Percentiles rank a stretch among this genome's conserved stretches.
Conservation (phyloP, 2,888 invertebrate genomes). For the Drosophila yooni region DNA sequence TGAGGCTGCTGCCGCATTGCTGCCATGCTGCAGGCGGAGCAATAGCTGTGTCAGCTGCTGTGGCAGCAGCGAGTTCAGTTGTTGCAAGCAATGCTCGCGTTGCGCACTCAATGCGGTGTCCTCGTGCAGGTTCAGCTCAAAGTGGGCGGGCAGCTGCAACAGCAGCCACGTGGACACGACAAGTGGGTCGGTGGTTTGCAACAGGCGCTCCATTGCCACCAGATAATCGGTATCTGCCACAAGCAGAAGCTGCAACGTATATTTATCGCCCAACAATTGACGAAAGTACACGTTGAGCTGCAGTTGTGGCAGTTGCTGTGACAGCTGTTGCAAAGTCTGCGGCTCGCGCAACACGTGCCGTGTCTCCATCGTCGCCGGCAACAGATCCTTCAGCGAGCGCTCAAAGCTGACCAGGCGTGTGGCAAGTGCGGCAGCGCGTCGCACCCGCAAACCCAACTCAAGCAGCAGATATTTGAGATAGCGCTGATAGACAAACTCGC, state of each 20-base stretch:
- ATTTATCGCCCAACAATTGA: conserved; percentile 54
- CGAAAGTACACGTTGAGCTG: conserved; percentile 69
- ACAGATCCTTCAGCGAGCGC: conserved; percentile 55
- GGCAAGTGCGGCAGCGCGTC: conserved; percentile 73
- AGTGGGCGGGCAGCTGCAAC: conserved; percentile 77
- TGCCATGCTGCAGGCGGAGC: conserved; percentile 64
- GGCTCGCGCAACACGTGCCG: conserved; percentile 67
- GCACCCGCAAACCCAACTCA: conserved; percentile 75
- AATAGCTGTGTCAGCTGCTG: conserved; percentile 62
- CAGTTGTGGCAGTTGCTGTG: conserved; percentile 58
- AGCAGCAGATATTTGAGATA: conserved; percentile 80
- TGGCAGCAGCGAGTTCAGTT: conserved; percentile 72
- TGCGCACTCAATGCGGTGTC: conserved; percentile 59
- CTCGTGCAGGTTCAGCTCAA: conserved; percentile 76
- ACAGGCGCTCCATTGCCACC: conserved; percentile 49
- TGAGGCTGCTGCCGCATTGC: conserved; percentile 29
- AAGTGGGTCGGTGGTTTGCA: conserved; percentile 42
- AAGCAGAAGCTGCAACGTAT: conserved; percentile 59
- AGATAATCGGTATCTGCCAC: conserved; percentile 73
- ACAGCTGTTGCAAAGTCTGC: conserved; percentile 59
- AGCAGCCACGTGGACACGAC: conserved; percentile 75
- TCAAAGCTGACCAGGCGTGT: conserved; percentile 75
- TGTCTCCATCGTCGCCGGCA: background rate
- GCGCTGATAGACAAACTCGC: conserved; percentile 73
- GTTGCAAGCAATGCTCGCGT: conserved; percentile 69